Evolutionary conservation across 2,113 vertebrate species (phyloP).

Genomic region (Chaetorhynchus papuensis): DNA sequence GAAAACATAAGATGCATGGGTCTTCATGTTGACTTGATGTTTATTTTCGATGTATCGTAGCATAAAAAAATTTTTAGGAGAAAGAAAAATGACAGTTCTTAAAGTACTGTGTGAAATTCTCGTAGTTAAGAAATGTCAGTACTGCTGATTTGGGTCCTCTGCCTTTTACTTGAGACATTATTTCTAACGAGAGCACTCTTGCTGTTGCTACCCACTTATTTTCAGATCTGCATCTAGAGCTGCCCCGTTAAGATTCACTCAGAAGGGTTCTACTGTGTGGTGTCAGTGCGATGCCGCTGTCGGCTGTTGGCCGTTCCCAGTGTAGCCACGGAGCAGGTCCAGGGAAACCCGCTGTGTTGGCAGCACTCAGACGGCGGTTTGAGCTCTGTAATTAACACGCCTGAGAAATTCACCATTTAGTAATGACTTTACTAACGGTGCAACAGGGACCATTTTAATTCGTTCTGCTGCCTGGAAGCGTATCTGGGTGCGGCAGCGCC

Average conservation of each 20-base stretch:
- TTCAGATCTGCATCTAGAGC: neutral
- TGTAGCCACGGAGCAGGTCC: fast-evolving
- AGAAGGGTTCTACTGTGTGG: fast-evolving
- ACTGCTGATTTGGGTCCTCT: no score
- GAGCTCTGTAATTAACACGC: neutral
- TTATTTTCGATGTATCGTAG: neutral
- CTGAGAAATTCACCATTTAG: neutral
- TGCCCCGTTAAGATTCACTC: neutral
- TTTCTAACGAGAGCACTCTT: neutral
- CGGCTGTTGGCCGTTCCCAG: fast-evolving
- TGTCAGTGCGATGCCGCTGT: fast-evolving
- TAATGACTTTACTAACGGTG: neutral
- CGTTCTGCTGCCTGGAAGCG: neutral
- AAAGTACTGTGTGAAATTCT: neutral
- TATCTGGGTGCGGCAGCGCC: neutral
- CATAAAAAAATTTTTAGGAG: neutral
- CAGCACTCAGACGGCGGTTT: fast-evolving
- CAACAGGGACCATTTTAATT: neutral
- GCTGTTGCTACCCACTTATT: neutral
- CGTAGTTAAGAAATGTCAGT: neutral
- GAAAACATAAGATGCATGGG: neutral
- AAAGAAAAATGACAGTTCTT: neutral
- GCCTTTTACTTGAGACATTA: neutral
- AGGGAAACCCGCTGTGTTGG: fast-evolving
- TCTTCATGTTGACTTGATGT: neutral